Evolutionary conservation across 2,888 invertebrate species (phyloP).

Genomic region (Volucella inflata): DNA sequence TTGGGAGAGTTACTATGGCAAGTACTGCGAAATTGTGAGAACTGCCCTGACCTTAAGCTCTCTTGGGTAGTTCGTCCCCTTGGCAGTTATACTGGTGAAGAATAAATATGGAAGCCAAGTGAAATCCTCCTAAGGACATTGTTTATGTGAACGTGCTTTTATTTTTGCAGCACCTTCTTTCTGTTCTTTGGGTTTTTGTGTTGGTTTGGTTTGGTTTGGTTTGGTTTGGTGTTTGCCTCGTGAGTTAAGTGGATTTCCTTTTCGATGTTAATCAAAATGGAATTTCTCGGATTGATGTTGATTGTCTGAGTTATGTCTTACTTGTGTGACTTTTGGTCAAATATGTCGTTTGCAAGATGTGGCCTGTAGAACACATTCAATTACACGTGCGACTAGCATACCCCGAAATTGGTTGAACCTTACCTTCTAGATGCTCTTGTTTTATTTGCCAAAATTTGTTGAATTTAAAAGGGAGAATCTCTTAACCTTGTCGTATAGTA

Average conservation of each 20-base stretch:
- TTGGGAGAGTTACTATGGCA: constrained; percentile 1
- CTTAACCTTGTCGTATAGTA: too few species aligned
- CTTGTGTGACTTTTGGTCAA: background rate
- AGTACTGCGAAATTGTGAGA: background rate
- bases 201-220: constrained; percentile 3
- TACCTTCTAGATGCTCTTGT: too few species aligned
- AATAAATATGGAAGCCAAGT: constrained; percentile 19
- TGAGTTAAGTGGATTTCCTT: constrained; percentile 59
- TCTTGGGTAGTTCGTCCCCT: constrained; percentile 39
- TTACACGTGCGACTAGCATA: too few species aligned
- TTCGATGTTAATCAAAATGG: constrained; percentile 67
- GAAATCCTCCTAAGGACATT: constrained; percentile 7
- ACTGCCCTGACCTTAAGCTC: constrained; percentile 15
- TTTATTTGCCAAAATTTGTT: too few species aligned
- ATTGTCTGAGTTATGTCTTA: constrained; percentile 37
- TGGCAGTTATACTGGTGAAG: constrained; percentile 8
- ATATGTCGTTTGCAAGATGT: background rate
- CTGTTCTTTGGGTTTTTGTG: background rate
- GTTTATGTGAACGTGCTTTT: constrained; percentile 20
- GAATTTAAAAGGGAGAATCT: too few species aligned
- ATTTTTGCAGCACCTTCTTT: background rate
- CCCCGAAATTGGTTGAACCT: too few species aligned
- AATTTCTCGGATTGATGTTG: constrained; percentile 49
- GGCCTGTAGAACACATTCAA: too few species aligned
- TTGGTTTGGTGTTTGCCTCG: constrained; percentile 3